Evolutionary conservation across 2,888 invertebrate genomes (phyloP), one percentile per base, ranked within the genome.

Genomic region (Petrolisthes manimaculis): DNA sequence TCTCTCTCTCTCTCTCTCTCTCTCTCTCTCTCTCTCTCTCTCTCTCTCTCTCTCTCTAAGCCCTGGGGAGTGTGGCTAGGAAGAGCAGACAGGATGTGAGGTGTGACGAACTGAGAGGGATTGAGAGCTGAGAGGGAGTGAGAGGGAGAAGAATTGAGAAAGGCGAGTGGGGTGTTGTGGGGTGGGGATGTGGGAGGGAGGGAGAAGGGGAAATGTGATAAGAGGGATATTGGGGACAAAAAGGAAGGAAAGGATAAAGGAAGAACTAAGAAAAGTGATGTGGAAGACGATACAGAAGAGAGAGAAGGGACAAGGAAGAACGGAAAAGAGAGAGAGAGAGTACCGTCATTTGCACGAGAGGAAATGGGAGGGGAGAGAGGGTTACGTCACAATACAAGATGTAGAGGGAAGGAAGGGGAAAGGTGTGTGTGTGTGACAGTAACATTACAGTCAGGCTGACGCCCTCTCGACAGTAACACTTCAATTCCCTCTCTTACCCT

Each of bases 81-180:
- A 71, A 71, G 71, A 71, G 8, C 9, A 71, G n/a, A 18, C 71
- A n/a, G 71, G n/a, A 8, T 12, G 71, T 71, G 71, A n/a, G 71
- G 71, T n/a, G n/a, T n/a, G n/a, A 18, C n/a, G 71, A 71, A 71
- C 9, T 71, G 71, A 5, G 71, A n/a, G n/a, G n/a, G n/a, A n/a
- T n/a, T n/a, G 71, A 71, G n/a, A 71, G 71, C n/a, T n/a, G n/a
- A 71, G n/a, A 71, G 71, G 71, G 71, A 5, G 8, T 71, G 71
- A 71, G 71, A 18, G 5, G 5, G 61, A 61, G 61, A 61, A 61
- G 6, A 14, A 9, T 6, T 61, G 61, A 9, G 61, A 14, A 14
- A 14, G 61, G 61, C 14, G 61, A 14, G 14, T 14, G 61, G 61
- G 61, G 61, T 61, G 61, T 61, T 9, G 61, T 61, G 61, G 6